Evolutionary conservation across 92 coral and sea anemone species (phyloP), one percentile per base, ranked within the genome.

Genomic region (Virgularia gustaviana): DNA sequence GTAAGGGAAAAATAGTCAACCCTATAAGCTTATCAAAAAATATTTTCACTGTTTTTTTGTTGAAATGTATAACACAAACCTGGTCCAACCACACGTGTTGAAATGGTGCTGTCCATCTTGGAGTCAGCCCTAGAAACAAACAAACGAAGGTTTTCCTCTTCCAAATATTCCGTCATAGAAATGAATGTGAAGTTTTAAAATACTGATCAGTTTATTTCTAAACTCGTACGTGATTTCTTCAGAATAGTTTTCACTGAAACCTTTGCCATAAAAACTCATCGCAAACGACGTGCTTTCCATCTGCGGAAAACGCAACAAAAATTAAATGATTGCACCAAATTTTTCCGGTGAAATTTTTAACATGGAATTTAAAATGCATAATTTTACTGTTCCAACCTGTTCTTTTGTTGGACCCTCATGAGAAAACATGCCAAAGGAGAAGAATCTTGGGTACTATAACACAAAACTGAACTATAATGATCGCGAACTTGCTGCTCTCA

Each of bases 391-490:
- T n/a, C n/a, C n/a, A n/a, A 89, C 97, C 90, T 91, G 96, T 62
- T 91, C 92, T 65, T 75, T 84, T 0, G 96, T 89, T 35, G 97
- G 97, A 30, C 97, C 97, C 78, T 91, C 96, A 52, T 91, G 97
- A 5, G 92, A 84, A 56, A 91, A 91, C 57, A 81, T 34, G 4
- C 97, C 97, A 36, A 79, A 57, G 2, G 97, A 80, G 71, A 91
- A 91, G 57, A 91, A 55, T 79, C 59, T 82, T 34, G 97, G 97
- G 70, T 91, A 75, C 97, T 91, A 58, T 19, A 8, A 61, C 36
- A 68, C 61, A 55, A 78, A 76, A 43, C 36, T 12, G 30, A 20
- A n/a, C n/a, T n/a, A n/a, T n/a, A n/a, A n/a, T n/a, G n/a, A n/a
- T n/a, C n/a, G n/a, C n/a, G n/a, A n/a, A n/a, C n/a, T n/a, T n/a